phyloP scores from a whole-genome alignment of 2,888 invertebrate genomes.

The Aspidiotus rigidus region DNA sequence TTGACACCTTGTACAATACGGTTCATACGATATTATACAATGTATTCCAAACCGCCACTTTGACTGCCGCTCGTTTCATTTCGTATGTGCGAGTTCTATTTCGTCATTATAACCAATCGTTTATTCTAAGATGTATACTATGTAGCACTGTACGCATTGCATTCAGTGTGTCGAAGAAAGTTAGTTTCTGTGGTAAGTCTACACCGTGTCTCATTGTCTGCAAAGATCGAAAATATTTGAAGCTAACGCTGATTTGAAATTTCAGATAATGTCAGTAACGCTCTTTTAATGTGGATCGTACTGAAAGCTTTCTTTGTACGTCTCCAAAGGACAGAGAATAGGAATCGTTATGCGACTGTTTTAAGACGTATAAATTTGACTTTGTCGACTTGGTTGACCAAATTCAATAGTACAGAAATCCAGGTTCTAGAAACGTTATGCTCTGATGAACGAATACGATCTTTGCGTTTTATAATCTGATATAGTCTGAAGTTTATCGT shows the following conservation, averaged over 20 bases:
- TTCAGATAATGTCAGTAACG: background rate
- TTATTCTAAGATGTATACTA: slow-evolving; percentile 9
- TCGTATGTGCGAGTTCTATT: slow-evolving; percentile 6
- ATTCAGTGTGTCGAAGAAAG: background rate
- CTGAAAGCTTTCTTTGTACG: background rate
- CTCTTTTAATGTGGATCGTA: background rate
- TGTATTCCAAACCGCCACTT: slow-evolving; percentile 7
- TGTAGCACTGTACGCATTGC: slow-evolving; percentile 7
- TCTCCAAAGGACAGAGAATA: background rate
- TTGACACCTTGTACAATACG: slow-evolving; percentile 22
- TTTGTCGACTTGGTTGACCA: background rate
- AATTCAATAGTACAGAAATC: too few relatives aligned
- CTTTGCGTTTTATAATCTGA: too few relatives aligned
- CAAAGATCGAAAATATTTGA: too few relatives aligned
- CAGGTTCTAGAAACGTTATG: too few relatives aligned
- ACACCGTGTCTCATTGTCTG: background rate
- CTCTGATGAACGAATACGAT: too few relatives aligned
- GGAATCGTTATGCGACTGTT: background rate
- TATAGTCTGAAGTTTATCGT: too few relatives aligned
- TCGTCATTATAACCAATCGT: slow-evolving; percentile 7
- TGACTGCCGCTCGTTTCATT: slow-evolving; percentile 14
- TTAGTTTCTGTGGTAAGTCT: background rate
- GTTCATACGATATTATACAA: slow-evolving; percentile 6
- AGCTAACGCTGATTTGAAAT: too few relatives aligned
- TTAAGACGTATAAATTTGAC: background rate